Base-by-base conservation (phyloP, 1,140 invertebrate species). In the Gryon sp. region DNA sequence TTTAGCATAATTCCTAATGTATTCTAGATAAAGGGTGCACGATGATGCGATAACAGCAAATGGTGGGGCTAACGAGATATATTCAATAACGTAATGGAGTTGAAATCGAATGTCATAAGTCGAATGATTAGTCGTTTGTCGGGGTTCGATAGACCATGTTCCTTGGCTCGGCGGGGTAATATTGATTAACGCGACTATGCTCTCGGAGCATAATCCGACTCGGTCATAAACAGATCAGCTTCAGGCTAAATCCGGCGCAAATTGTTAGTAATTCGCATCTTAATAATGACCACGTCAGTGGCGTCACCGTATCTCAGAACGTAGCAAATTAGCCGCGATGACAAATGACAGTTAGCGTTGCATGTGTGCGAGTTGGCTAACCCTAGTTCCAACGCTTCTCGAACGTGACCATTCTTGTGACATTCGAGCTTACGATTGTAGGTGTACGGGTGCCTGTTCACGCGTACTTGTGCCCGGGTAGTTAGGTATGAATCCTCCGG, bases 211-310 rank as follows among this genome's bases (percentile, higher is more conserved):
- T 87, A 87, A 87, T 87, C 85, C 84, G 79, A 73, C 65, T 75
- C 72, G 84, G 86, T 81, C 85, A 86, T 89, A 89, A 89, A 89
- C 87, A 89, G 87, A 86, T 89, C 87, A 89, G 81, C 83, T 83
- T 69, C 84, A 87, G 83, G 83, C 83, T 84, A 86, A 87, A 89
- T 88, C 86, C 85, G 78, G 86, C 84, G 84, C 87, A 88, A 89
- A 89, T 89, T 89, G 87, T 89, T 89, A 89, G 85, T 89, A 89
- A 89, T 89, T 89, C 87, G 86, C 86, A 88, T 88, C 87, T 89
- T 89, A 89, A 89, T 89, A 89, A 89, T 86, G 87, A 86, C 82
- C 84, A 81, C 86, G 87, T 88, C 86, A 88, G 86, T 87, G 82
- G 84, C 86, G 86, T 88, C 86, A 87, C 84, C 87, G 84, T 89